Conservation (phyloP, 1,140 invertebrate genomes). For the Diplogasteroides magnus region DNA sequence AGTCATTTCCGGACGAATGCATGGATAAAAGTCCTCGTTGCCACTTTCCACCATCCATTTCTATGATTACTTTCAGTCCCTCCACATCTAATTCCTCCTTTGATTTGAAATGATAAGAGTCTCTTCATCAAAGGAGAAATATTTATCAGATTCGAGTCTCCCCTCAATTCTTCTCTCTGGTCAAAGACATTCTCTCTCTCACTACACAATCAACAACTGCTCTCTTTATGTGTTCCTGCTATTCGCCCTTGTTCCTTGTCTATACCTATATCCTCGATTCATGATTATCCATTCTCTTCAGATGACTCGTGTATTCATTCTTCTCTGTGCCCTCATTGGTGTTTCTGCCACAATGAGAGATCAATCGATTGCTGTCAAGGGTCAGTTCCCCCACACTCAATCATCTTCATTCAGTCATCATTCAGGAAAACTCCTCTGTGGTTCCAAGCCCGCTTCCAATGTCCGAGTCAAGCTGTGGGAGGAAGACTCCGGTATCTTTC, state of each 20-base stretch:
- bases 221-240: no score
- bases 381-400: constrained; percentile 14
- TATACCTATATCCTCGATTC: not conserved
- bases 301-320: not conserved
- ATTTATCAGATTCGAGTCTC: no score
- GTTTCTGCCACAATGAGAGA: constrained; percentile 15
- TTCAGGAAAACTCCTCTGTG: constrained; percentile 39
- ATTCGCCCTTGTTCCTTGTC: not conserved
- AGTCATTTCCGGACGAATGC: no score
- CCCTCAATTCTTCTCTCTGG: no score
- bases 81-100: no score
- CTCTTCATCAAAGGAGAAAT: no score
- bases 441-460: constrained; percentile 44
- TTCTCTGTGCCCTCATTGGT: constrained; percentile 15
- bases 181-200: no score
- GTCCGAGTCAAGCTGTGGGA: constrained; percentile 51
- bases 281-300: not conserved
- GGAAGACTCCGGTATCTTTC: constrained; percentile 35
- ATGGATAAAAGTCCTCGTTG: no score
- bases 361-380: constrained; percentile 36
- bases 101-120: no score
- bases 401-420: not conserved
- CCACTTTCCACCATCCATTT: no score
- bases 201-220: no score
- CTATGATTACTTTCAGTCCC: no score